Conservation (phyloP, 1,140 invertebrate genomes). For the Bilobella aurantiaca region DNA sequence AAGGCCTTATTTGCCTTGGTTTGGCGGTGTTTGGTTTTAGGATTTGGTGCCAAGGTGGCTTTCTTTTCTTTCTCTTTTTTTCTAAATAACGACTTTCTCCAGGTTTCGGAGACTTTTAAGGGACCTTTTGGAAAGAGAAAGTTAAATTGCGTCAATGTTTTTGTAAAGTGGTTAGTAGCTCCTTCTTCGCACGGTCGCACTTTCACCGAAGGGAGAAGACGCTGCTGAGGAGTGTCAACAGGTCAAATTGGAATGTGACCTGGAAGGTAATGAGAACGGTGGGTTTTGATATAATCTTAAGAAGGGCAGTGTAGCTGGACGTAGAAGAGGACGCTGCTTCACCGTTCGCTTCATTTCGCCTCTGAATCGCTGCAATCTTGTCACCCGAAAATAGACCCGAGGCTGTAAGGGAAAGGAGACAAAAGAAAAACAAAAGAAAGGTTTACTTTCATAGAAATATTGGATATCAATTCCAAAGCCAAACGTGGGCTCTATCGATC, state of each 20-base stretch:
- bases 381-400: slow-evolving; percentile 31
- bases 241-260: not conserved
- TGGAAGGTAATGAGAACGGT: not conserved
- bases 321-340: slow-evolving; percentile 10
- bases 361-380: slow-evolving; percentile 30
- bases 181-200: not conserved
- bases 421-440: slow-evolving; percentile 13
- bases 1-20: too few relatives aligned
- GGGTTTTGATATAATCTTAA: not conserved
- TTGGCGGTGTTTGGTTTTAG: too few relatives aligned
- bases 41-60: not conserved
- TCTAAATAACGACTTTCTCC: not conserved
- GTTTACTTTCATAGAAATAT: too few relatives aligned
- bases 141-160: too few relatives aligned
- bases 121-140: too few relatives aligned
- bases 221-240: not conserved
- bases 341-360: slow-evolving; percentile 17
- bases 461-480: too few relatives aligned
- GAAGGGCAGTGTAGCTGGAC: not conserved
- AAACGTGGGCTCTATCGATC: too few relatives aligned
- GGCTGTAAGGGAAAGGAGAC: slow-evolving; percentile 15
- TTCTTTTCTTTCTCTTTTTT: not conserved
- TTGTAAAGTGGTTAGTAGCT: too few relatives aligned
- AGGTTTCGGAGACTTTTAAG: not conserved
- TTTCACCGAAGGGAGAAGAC: not conserved